These are phyloP conservation scores for Drosophila paramelanica DNA, from an alignment of 2,888 invertebrate genomes.

Conservation along the genomic window DNA sequence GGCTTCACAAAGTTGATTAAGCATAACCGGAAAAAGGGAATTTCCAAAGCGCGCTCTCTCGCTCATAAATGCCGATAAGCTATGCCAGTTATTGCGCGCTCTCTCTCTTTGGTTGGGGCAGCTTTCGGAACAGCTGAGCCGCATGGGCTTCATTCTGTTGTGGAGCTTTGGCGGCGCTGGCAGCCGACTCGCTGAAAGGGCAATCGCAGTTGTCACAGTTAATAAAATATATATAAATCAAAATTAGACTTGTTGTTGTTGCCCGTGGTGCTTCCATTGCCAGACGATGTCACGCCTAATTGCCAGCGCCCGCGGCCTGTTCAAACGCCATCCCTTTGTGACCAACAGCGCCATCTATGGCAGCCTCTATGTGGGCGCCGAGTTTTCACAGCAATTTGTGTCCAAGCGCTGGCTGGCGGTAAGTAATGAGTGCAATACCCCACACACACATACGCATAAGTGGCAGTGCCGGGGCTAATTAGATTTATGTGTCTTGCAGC, in stretches of 20 bases:
- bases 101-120: constrained; percentile 19
- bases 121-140: constrained; percentile 69
- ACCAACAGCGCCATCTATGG: constrained; percentile 90
- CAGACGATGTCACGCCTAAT: constrained; percentile 68
- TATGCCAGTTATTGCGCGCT: constrained; percentile 8
- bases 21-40: constrained; percentile 29
- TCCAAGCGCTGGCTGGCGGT: constrained; percentile 88
- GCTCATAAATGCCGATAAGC: constrained; percentile 29
- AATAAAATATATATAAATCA: constrained; percentile 51
- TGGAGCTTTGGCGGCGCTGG: constrained; percentile 59
- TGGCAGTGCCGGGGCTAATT: constrained; percentile 31
- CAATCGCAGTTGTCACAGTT: constrained; percentile 42
- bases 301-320: constrained; percentile 72
- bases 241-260: constrained; percentile 26
- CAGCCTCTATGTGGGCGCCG: constrained; percentile 91
- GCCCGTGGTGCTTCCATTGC: constrained; percentile 8
- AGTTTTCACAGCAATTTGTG: constrained; percentile 91
- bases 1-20: constrained; percentile 7
- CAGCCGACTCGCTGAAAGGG: constrained; percentile 45
- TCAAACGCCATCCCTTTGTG: constrained; percentile 86
- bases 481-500: constrained; percentile 57
- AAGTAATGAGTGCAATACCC: constrained; percentile 54
- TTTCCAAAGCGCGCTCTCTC: constrained; percentile 17
- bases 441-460: neutral
- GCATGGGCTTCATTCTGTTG: constrained; percentile 42